Percentiles rank a stretch among this genome's conserved stretches.
phyloP scores from a whole-genome alignment of 2,113 vertebrate species.

The Plestiodon gilberti region DNA sequence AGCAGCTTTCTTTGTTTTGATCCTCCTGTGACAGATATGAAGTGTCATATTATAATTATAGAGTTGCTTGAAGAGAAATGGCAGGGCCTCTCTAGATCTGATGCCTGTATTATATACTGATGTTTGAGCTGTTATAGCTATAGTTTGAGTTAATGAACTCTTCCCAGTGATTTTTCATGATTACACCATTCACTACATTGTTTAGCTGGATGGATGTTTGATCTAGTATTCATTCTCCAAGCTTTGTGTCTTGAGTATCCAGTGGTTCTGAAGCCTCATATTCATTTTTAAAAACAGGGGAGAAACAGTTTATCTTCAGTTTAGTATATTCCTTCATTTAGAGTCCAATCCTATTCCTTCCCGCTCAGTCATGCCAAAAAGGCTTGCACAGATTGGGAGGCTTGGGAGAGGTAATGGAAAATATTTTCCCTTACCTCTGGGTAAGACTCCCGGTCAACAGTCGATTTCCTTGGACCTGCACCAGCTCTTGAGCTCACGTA shows the following conservation, averaged over 20 bases:
- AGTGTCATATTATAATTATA: background rate
- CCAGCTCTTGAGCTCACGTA: no score
- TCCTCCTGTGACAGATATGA: background rate
- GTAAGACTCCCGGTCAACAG: no score
- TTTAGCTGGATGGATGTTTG: conserved; percentile 11
- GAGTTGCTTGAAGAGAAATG: background rate
- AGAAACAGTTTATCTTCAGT: background rate
- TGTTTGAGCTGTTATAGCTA: background rate
- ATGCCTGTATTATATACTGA: background rate
- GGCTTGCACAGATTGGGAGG: no score
- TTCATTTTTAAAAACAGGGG: background rate
- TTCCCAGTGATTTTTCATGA: background rate
- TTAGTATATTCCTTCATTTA: background rate
- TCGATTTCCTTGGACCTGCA: no score
- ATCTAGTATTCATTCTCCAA: background rate
- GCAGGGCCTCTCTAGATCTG: background rate
- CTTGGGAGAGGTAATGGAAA: no score
- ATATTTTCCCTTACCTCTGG: no score
- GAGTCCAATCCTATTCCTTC: no score
- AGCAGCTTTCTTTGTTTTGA: background rate
- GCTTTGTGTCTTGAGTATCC: background rate
- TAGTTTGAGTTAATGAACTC: background rate
- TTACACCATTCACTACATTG: fast-evolving
- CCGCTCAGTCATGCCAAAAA: no score
- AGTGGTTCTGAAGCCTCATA: conserved; percentile 10